phyloP scores from a whole-genome alignment of 1,140 invertebrate species.

The Plectrocnemia conspersa region DNA sequence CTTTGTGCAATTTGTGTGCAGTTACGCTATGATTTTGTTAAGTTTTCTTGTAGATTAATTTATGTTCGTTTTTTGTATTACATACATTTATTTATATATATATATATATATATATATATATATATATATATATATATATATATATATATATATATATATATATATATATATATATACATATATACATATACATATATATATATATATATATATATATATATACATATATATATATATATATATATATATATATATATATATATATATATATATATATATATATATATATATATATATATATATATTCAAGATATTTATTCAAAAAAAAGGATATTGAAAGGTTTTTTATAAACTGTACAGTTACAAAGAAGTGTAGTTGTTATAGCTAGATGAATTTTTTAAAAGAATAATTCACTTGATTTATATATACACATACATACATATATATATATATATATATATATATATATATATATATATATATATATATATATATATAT shows the following conservation, averaged over 20 bases:
- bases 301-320: conserved; percentile 23
- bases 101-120: conserved; percentile 19
- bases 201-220: conserved; percentile 17
- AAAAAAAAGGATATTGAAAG: too few species aligned
- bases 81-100: conserved; percentile 23
- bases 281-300: conserved; percentile 28
- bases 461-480: too few species aligned
- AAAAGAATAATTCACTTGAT: conserved; percentile 29
- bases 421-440: too few species aligned
- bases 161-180: too few species aligned
- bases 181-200: conserved; percentile 20
- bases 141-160: conserved; percentile 11
- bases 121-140: conserved; percentile 14
- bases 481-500: too few species aligned
- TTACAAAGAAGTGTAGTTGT: conserved; percentile 34
- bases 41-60: too few species aligned
- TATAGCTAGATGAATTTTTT: conserved; percentile 34
- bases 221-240: conserved; percentile 21
- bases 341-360: conserved; percentile 36
- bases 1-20: too few species aligned
- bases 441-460: too few species aligned
- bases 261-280: conserved; percentile 17
- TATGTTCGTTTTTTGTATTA: too few species aligned
- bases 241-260: conserved; percentile 20
- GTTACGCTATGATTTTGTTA: too few species aligned